Base-by-base conservation (phyloP, 2,113 vertebrate genomes). In the Ophthalmolycus amberensis region DNA sequence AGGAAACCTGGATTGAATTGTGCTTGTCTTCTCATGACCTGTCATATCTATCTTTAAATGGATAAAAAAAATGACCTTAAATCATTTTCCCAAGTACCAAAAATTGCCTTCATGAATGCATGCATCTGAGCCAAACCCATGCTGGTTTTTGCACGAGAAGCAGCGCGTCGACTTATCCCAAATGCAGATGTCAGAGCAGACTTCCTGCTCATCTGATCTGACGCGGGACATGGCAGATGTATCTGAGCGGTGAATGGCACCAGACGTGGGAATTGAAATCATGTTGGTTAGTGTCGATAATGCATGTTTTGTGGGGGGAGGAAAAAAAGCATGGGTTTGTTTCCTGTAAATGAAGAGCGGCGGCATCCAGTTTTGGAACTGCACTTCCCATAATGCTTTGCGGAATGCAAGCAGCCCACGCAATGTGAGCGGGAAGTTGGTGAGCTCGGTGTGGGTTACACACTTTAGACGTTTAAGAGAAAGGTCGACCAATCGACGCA, bases 181-280 rank as follows among this genome's bases (percentile, higher is more conserved):
- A 93, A 86, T 90, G 85, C 95, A 96, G 94, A 96, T 96, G 96
- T 95, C 95, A 96, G 94, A 85, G 96, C 95, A 69, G 94, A 91
- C 94, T 95, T 92, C 94, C 92, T 91, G 64, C 91, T 96, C 95
- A 95, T 97, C 95, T 96, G 93, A 94, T 96, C 94, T 92, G 95
- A 96, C 95, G 91, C 68, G 62, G 93, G 96, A 95, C 96, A 96
- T 95, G 94, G 95, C 95, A 92, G 73, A 96, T 95, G 94, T 89
- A 92, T 94, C 94, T 90, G 91, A 86, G 94, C 95, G 94, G 95
- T 94, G n/a, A 48, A 16, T 62, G 63, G 80, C 86, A 88, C 62
- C 20, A 85, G 79, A 71, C 71, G 20, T 80, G 71, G 80, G 80
- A 25, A 18, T 84, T 73, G 64, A 71, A 73, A 83, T 37, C 27